Percentiles rank a stretch among this genome's conserved stretches.
phyloP scores from a whole-genome alignment of 2,113 vertebrate genomes.

The Tichodroma muraria region DNA sequence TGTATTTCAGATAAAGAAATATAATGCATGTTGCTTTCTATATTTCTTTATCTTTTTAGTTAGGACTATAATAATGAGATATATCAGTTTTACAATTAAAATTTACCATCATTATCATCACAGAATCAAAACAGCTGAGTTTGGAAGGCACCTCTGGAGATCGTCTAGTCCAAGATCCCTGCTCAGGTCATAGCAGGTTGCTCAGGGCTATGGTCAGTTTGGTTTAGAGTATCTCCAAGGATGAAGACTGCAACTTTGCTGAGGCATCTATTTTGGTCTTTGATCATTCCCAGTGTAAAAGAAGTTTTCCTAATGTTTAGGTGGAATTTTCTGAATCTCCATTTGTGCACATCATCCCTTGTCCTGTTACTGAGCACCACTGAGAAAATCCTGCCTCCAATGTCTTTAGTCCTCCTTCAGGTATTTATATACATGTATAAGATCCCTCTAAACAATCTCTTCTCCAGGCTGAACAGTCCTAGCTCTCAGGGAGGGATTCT shows the following conservation, averaged over 20 bases:
- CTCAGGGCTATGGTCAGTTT: neutral
- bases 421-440: neutral
- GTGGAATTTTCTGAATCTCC: neutral
- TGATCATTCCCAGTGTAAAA: neutral
- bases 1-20: neutral
- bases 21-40: neutral
- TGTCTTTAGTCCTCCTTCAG: neutral
- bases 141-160: neutral
- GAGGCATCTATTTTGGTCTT: neutral
- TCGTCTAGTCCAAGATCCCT: accelerated
- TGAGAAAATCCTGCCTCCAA: neutral
- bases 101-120: neutral
- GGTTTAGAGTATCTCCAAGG: neutral
- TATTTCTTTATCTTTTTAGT: neutral
- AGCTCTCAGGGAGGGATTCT: neutral
- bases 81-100: neutral
- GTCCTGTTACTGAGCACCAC: neutral
- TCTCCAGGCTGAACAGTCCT: neutral
- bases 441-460: neutral
- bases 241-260: neutral
- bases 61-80: neutral
- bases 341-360: accelerated
- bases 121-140: neutral
- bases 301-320: neutral
- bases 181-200: neutral